A percentile compares a stretch with the other conserved stretches of the same genome.
phyloP scores from a whole-genome alignment of 2,113 vertebrate genomes.

The Salminus brasiliensis region DNA sequence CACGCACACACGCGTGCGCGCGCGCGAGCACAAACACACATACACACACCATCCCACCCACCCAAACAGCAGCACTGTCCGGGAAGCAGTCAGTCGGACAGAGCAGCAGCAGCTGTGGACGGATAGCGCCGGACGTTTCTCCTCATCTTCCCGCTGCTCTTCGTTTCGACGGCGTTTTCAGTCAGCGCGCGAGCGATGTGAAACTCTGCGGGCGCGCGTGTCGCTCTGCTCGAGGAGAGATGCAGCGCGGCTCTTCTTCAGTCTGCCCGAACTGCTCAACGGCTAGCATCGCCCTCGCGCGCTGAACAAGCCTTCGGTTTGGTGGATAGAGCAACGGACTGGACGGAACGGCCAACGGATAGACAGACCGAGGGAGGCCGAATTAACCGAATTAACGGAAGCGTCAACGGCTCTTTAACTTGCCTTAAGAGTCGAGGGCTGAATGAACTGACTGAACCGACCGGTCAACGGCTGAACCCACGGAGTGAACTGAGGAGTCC shows the following conservation, averaged over 20 bases:
- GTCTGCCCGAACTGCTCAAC: not conserved
- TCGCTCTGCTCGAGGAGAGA: not conserved
- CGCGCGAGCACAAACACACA: slow-evolving; percentile 83
- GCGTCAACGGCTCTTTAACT: not conserved
- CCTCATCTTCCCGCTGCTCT: slow-evolving; percentile 30
- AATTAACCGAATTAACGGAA: not conserved
- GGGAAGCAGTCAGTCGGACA: not conserved
- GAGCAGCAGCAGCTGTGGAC: slow-evolving; percentile 64
- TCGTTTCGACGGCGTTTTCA: not conserved
- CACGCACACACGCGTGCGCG: slow-evolving; percentile 88
- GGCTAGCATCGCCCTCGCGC: not conserved
- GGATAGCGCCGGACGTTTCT: slow-evolving; percentile 70
- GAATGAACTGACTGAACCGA: not conserved
- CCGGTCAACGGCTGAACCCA: not conserved
- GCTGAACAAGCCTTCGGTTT: not conserved
- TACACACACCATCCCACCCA: slow-evolving; percentile 88
- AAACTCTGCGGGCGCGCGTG: not conserved
- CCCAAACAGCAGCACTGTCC: slow-evolving; percentile 65
- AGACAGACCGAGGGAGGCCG: not conserved
- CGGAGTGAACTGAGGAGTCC: not conserved
- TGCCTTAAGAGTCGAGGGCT: too few species aligned
- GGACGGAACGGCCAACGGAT: not conserved
- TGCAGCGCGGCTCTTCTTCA: not conserved
- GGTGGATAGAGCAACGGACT: not conserved
- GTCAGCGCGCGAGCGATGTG: not conserved